Evolutionary conservation across 2,888 invertebrate genomes (phyloP), one percentile per base, ranked within the genome.

Genomic region (Brachyptera putata): DNA sequence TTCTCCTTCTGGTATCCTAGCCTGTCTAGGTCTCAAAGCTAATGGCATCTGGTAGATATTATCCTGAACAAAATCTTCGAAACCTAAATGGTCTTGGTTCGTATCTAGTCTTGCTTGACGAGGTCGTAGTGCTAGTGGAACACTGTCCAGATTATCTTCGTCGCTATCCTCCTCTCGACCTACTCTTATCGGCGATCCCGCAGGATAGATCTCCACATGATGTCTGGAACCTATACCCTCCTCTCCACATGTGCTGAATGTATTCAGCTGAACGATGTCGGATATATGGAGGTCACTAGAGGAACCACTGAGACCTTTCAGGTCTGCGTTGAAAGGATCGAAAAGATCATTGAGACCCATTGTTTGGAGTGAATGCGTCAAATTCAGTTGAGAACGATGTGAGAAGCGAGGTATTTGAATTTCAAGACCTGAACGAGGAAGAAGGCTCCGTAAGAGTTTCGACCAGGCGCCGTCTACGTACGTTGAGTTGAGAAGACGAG

Each of bases 291-390:
- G 79, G 68, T 91, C 91, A 66, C 87, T 87, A 1, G 87, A 84
- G 4, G 82, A 77, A 0, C 92, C 91, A 65, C 90, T 93, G 55
- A 93, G 76, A 0, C 92, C 93, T 37, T 87, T 84, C 57, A 93
- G 79, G 72, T 93, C 91, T 1, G 93, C 93, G 64, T 84, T 83
- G 24, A 84, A 82, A 0, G 85, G 79, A 67, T 84, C 82, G 71
- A 92, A 92, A 13, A 93, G 75, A 56, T 90, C 90, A 65, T 85
- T 86, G 9, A 93, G 75, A 0, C 92, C 92, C 89, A 93, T 89
- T 65, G 84, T 80, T 69, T 84, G 85, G 56, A 93, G 77, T 0
- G 91, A 86, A 14, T 84, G 79, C 0, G 91, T 88, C 0, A 91
- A 83, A 68, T 94, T 93, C 25, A 92, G 83, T 9, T 89, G 82